Base-by-base conservation (phyloP, 2,888 invertebrate species). In the Acronicta aceris region DNA sequence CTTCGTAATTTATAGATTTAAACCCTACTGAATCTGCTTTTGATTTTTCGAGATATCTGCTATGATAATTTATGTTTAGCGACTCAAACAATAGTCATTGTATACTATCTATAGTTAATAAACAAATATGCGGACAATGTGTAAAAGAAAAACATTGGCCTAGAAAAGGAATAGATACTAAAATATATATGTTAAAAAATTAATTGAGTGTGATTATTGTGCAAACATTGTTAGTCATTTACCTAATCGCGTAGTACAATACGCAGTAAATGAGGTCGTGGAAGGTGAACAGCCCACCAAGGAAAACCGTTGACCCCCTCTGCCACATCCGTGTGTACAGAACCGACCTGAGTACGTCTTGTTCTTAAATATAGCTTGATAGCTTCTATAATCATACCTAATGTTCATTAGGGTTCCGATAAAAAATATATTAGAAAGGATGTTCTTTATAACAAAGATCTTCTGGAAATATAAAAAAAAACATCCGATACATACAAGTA, bases 261-360 rank as follows among this genome's bases (percentile, higher is more conserved):
- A 70, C 67, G 36, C 41, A 52, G 57, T 55, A 65, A 76, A 85
- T 87, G 87, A 91, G 89, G 91, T 91, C 88, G 89, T 71, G 76
- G 71, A 88, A 92, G 94, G 91, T 93, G 92, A 94, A 94, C 91
- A 93, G 84, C 89, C 93, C 88, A 78, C 82, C 92, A 93, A 93
- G 93, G 93, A 92, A 87, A 93, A 89, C 84, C 93, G 82, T 93
- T 94, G 93, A 93, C 92, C 93, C 88, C 78, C 82, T 74, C 78
- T 79, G 78, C 84, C 84, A 89, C 83, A 90, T 90, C 91, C 91
- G 89, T 81, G 84, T 89, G 82, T 71, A 64, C 53, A 59, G 52
- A 54, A 47, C 30, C 55, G 50, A 61, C 59, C 36, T 21, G 60
- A 53, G 59, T 40, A 49, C 69, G 55, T 52, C 68, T 59, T 55